phyloP scores from a whole-genome alignment of 1,140 invertebrate species.

The Phenacoccus solenopsis region DNA sequence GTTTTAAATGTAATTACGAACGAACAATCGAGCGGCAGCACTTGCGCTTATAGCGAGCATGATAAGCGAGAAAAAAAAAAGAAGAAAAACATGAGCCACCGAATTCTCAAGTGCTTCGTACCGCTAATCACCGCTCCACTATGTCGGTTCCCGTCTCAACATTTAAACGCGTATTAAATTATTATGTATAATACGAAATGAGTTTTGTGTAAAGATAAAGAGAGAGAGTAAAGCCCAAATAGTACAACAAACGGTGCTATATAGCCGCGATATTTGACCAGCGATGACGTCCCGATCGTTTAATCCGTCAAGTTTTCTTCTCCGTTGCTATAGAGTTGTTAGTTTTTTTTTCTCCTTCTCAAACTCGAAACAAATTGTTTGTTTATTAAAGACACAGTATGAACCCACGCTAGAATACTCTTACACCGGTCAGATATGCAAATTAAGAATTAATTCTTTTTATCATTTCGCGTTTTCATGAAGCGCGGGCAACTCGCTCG shows the following conservation, averaged over 20 bases:
- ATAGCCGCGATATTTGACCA: neutral
- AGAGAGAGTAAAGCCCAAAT: neutral
- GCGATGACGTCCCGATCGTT: neutral
- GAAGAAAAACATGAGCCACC: neutral
- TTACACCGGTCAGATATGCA: neutral
- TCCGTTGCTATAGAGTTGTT: too few species aligned
- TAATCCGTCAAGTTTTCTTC: neutral
- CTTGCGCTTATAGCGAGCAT: too few species aligned
- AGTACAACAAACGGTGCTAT: neutral
- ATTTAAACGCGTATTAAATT: neutral
- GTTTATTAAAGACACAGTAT: neutral
- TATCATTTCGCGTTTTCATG: neutral
- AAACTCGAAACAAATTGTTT: neutral
- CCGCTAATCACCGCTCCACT: neutral
- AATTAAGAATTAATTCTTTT: neutral
- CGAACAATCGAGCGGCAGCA: too few species aligned
- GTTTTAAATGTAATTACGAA: neutral
- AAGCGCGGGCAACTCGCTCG: too few species aligned
- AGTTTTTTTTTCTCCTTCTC: neutral
- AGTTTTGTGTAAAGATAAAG: neutral
- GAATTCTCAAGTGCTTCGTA: neutral
- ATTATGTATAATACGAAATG: neutral
- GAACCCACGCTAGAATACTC: neutral
- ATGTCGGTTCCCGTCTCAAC: neutral
- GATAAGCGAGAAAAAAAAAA: too few species aligned